A percentile compares a stretch with the other conserved stretches of the same genome.
Evolutionary conservation across 2,888 invertebrate species (phyloP).

Genomic region (Xestia xanthographa): DNA sequence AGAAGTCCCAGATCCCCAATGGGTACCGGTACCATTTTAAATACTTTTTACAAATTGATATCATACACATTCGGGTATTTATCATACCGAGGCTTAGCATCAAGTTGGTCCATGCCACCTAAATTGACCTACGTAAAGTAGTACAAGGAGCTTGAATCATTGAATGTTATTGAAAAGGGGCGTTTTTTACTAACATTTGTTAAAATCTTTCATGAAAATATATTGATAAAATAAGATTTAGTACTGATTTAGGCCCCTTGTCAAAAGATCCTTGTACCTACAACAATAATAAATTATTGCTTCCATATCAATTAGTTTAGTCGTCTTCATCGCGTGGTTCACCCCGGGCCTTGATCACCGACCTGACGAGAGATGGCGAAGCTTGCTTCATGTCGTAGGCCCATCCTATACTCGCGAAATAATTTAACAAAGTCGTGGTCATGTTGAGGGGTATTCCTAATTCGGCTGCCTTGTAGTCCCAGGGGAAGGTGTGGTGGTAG

Average conservation of each 20-base stretch:
- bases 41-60: conserved; percentile 7
- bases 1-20: neutral
- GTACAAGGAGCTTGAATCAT: neutral
- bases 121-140: neutral
- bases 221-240: neutral
- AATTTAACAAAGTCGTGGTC: conserved; percentile 93
- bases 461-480: conserved; percentile 98
- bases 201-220: neutral
- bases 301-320: conserved; percentile 15
- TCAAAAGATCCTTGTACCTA: neutral
- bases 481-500: conserved; percentile 98
- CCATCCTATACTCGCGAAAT: conserved; percentile 93
- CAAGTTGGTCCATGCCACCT: neutral
- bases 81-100: neutral
- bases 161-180: neutral
- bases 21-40: neutral
- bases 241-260: neutral
- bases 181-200: neutral
- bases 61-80: neutral
- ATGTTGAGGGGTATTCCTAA: conserved; percentile 93
- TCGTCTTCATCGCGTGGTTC: conserved; percentile 67
- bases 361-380: conserved; percentile 88
- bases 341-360: conserved; percentile 90
- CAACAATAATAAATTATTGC: neutral
- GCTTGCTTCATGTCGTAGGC: conserved; percentile 94